These are phyloP conservation scores for Ophion slaviceki DNA, from an alignment of 2,888 invertebrate genomes.

Conservation along the genomic window DNA sequence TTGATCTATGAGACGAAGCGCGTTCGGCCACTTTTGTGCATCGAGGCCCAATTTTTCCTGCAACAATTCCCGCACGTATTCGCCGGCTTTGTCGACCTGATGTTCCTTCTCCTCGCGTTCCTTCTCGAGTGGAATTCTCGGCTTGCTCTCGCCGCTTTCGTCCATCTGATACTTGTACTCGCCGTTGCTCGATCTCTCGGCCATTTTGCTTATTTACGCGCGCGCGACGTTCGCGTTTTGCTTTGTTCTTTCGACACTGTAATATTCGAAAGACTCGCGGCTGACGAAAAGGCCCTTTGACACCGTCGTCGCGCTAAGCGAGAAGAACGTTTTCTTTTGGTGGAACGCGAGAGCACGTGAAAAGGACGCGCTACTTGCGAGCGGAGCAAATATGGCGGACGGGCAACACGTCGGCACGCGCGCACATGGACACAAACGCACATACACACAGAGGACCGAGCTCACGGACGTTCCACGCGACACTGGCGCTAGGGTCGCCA, in stretches of 20 bases:
- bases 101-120: conserved; percentile 85
- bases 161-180: conserved; percentile 79
- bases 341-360: background rate
- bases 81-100: conserved; percentile 89
- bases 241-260: background rate
- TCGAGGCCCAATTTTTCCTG: conserved; percentile 89
- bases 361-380: conserved; percentile 35
- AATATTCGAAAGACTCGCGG: background rate
- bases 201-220: conserved; percentile 69
- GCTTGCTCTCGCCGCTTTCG: conserved; percentile 72
- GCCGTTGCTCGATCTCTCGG: conserved; percentile 80
- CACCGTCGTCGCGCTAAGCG: background rate
- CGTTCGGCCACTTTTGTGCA: conserved; percentile 87
- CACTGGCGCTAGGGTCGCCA: conserved; percentile 29
- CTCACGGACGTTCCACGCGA: conserved; percentile 18
- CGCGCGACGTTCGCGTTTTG: background rate
- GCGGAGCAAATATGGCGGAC: conserved; percentile 49
- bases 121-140: conserved; percentile 80
- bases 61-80: conserved; percentile 90
- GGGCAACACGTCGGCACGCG: background rate
- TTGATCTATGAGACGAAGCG: conserved; percentile 89
- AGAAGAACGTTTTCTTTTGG: background rate
- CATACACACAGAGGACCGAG: conserved; percentile 6
- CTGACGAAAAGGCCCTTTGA: background rate
- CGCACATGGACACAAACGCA: background rate